phyloP scores from a whole-genome alignment of 2,113 vertebrate genomes.

The Sitta europaea region DNA sequence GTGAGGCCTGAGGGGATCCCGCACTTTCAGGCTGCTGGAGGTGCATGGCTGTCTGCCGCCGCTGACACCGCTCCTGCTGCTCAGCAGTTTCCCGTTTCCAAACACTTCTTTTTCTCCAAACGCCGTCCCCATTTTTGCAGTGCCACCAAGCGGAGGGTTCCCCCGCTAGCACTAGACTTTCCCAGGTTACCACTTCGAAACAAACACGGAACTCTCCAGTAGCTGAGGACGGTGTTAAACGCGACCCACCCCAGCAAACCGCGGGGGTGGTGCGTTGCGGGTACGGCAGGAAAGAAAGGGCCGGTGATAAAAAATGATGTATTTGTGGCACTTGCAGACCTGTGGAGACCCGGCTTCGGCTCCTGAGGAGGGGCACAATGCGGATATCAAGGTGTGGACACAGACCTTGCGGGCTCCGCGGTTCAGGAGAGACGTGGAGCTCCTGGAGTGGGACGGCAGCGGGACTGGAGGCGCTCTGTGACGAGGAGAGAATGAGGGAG shows the following conservation, averaged over 20 bases:
- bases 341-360: accelerated
- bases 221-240: accelerated
- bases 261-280: accelerated
- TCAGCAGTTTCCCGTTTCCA: not conserved
- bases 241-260: not conserved
- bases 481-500: not conserved
- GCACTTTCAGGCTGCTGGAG: not conserved
- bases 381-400: accelerated
- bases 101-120: not conserved
- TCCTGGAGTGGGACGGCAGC: accelerated
- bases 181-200: accelerated
- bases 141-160: constrained; percentile 13
- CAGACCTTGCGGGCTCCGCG: accelerated
- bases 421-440: too few relatives aligned
- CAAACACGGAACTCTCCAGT: accelerated
- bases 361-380: not conserved
- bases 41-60: accelerated
- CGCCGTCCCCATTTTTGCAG: not conserved
- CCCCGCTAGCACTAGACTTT: not conserved
- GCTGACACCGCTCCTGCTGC: not conserved
- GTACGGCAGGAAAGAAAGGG: not conserved
- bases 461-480: accelerated
- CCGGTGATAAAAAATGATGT: not conserved
- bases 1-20: accelerated
- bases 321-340: not conserved